These are phyloP conservation scores for Cyphomyrus discorhynchus DNA, from an alignment of 2,113 vertebrate genomes.

Conservation along the genomic window DNA sequence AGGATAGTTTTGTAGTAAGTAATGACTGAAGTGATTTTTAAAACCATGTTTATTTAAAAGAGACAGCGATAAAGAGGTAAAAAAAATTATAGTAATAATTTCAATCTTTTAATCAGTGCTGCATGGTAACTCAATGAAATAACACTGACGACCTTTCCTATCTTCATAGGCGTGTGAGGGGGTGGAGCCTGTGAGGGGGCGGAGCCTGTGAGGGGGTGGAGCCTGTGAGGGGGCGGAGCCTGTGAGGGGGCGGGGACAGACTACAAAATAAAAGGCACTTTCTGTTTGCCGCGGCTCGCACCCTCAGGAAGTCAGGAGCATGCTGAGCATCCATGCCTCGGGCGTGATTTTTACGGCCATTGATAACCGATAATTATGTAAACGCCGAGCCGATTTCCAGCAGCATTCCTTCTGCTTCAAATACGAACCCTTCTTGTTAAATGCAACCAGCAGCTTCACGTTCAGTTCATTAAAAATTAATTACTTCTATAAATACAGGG, in stretches of 20 bases:
- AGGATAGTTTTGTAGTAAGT: neutral
- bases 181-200: neutral
- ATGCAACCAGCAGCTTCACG: neutral
- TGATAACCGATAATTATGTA: neutral
- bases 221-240: neutral
- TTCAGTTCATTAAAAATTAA: conserved; percentile 20
- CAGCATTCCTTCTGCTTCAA: neutral
- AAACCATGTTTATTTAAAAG: neutral
- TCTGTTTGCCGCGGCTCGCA: neutral
- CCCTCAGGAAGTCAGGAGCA: neutral
- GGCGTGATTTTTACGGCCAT: neutral
- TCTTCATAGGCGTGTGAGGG: neutral
- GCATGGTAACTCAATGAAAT: neutral
- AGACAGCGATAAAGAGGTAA: neutral
- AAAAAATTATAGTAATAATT: neutral
- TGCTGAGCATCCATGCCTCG: neutral
- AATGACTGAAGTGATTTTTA: conserved; percentile 1
- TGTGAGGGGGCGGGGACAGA: neutral
- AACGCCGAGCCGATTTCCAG: neutral
- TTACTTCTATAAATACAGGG: conserved; percentile 15
- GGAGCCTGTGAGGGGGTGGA: neutral
- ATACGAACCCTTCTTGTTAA: neutral
- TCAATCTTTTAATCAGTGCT: conserved; percentile 8
- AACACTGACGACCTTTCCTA: neutral
- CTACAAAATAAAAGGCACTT: neutral